A percentile compares a stretch with the other conserved stretches of the same genome.
These are phyloP conservation scores for Oligia strigilis DNA, from an alignment of 2,888 invertebrate species.

Conservation along the genomic window DNA sequence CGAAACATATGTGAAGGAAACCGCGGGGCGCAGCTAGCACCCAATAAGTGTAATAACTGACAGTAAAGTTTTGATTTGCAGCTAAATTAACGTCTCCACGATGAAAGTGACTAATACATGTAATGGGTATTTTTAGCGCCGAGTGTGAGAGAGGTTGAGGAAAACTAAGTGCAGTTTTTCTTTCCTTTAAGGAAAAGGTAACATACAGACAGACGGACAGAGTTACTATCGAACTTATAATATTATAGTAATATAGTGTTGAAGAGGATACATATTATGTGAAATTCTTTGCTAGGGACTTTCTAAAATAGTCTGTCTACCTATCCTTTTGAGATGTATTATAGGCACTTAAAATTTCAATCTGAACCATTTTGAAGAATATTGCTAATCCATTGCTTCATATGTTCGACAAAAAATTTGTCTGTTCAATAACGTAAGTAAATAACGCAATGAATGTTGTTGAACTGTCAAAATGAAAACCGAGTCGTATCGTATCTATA, in stretches of 20 bases:
- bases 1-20: too few species aligned
- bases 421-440: too few species aligned
- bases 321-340: neutral
- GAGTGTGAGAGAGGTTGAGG: constrained; percentile 15
- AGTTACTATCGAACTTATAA: too few species aligned
- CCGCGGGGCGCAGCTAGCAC: neutral
- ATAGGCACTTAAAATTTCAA: neutral
- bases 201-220: too few species aligned
- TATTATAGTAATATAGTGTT: neutral
- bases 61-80: constrained; percentile 4
- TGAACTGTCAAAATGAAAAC: too few species aligned
- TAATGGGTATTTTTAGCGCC: constrained; percentile 45
- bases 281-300: neutral
- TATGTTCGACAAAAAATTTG: too few species aligned
- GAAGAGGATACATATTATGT: neutral
- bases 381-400: too few species aligned
- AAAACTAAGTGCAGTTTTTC: constrained; percentile 16
- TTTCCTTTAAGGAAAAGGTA: neutral
- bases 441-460: too few species aligned
- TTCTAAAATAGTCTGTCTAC: neutral
- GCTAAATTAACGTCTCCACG: neutral
- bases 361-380: neutral
- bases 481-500: too few species aligned
- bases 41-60: neutral
- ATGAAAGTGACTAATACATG: constrained; percentile 20